These are phyloP conservation scores for Actinernus sp. DNA, from an alignment of 92 coral and sea anemone genomes.

Conservation along the genomic window DNA sequence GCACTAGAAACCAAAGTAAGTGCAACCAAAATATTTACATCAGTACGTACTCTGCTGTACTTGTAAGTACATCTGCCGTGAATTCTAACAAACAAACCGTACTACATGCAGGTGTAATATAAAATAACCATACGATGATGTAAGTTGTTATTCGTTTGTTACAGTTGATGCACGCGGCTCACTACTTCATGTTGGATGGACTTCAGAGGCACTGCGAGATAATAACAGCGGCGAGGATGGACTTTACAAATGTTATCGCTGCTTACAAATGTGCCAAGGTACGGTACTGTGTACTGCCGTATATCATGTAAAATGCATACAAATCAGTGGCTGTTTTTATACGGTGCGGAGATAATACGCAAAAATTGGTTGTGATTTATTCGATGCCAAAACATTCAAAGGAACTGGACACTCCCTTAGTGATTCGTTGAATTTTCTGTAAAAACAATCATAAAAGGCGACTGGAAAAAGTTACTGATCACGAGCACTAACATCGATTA, in stretches of 20 bases:
- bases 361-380: too few relatives aligned
- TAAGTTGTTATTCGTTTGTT: background rate
- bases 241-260: slow-evolving; percentile 38
- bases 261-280: slow-evolving; percentile 61
- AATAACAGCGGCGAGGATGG: slow-evolving; percentile 36
- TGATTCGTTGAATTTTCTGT: background rate
- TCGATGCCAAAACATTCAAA: too few relatives aligned
- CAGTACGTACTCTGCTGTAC: background rate
- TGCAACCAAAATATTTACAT: too few relatives aligned
- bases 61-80: too few relatives aligned
- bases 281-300: too few relatives aligned
- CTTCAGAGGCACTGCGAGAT: slow-evolving; percentile 70
- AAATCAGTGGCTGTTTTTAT: background rate
- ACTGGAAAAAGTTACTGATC: background rate
- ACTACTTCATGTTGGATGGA: slow-evolving; percentile 62
- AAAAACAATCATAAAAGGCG: background rate
- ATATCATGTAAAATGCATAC: background rate
- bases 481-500: background rate
- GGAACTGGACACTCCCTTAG: too few relatives aligned
- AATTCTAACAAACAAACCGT: too few relatives aligned
- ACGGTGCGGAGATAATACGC: too few relatives aligned
- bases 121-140: too few relatives aligned
- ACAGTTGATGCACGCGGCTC: slow-evolving; percentile 69
- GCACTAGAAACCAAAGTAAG: too few relatives aligned
- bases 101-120: too few relatives aligned